Percentiles rank a stretch among this genome's conserved stretches.
phyloP scores from a whole-genome alignment of 2,888 invertebrate species.

The Lycia hirtaria region DNA sequence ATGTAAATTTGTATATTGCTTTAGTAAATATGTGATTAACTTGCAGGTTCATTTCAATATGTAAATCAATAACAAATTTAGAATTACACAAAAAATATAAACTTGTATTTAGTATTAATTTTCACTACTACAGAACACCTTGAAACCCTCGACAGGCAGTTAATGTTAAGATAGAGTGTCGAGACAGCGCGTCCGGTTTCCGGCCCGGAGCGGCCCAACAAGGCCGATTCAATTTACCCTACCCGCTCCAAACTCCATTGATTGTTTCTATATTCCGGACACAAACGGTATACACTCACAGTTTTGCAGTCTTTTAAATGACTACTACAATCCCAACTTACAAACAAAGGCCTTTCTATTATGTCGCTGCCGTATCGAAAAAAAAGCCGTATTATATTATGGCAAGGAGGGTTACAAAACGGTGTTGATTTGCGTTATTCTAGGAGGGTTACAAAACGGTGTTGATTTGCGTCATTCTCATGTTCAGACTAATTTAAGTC shows the following conservation, averaged over 20 bases:
- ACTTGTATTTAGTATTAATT: slow-evolving; percentile 1
- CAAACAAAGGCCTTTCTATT: neutral
- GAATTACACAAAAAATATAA: neutral
- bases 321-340: slow-evolving; percentile 8
- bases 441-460: no score
- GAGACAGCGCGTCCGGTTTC: slow-evolving; percentile 74
- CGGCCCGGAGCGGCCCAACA: slow-evolving; percentile 57
- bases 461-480: no score
- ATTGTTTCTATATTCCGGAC: slow-evolving; percentile 83
- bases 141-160: slow-evolving; percentile 38
- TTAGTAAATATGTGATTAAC: no score
- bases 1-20: no score
- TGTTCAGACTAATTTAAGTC: no score
- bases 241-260: slow-evolving; percentile 78
- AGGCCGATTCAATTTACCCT: slow-evolving; percentile 76
- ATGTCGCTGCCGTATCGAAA: no score
- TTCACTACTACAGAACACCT: slow-evolving; percentile 26
- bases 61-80: no score
- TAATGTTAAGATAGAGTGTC: slow-evolving; percentile 62
- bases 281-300: slow-evolving; percentile 60
- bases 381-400: no score
- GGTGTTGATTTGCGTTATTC: no score
- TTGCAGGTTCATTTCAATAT: no score
- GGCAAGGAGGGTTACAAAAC: no score
- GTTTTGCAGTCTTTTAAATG: slow-evolving; percentile 41